phyloP scores from a whole-genome alignment of 2,113 vertebrate species.

The Apaloderma vittatum region DNA sequence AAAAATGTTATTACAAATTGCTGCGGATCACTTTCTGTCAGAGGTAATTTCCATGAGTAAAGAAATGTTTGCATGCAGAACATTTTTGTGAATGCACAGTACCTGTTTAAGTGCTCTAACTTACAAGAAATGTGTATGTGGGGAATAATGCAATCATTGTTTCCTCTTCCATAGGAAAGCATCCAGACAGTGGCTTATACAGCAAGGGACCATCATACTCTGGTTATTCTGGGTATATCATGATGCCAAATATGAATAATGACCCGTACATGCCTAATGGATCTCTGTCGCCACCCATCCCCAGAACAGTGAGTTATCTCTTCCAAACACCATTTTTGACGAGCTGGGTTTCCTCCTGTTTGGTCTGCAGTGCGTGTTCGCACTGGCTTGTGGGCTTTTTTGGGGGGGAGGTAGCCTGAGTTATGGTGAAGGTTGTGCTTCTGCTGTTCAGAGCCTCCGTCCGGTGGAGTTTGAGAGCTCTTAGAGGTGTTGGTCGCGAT shows the following conservation, averaged over 20 bases:
- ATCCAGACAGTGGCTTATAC: slow-evolving; percentile 90
- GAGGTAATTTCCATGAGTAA: neutral
- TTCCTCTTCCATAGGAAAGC: slow-evolving; percentile 85
- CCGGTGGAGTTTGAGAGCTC: neutral
- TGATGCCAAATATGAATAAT: slow-evolving; percentile 98
- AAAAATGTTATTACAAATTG: neutral
- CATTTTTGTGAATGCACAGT: neutral
- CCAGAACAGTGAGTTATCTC: slow-evolving; percentile 93
- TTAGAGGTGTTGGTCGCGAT: neutral
- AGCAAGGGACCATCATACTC: slow-evolving; percentile 92
- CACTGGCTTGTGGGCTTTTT: fast-evolving
- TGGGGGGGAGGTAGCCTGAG: neutral
- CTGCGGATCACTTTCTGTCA: fast-evolving
- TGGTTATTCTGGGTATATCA: slow-evolving; percentile 96
- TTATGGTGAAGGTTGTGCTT: neutral
- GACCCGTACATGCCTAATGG: slow-evolving; percentile 98
- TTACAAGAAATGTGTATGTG: neutral
- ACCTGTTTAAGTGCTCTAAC: slow-evolving; percentile 6
- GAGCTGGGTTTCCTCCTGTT: slow-evolving; percentile 31
- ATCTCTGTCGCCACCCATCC: slow-evolving; percentile 96
- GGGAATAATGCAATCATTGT: slow-evolving; percentile 28
- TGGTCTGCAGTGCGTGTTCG: neutral
- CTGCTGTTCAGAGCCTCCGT: neutral
- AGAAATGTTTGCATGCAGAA: neutral
- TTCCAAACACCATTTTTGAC: slow-evolving; percentile 11